Base-by-base conservation (phyloP, 2,888 invertebrate species). In the Diaphora mendica region DNA sequence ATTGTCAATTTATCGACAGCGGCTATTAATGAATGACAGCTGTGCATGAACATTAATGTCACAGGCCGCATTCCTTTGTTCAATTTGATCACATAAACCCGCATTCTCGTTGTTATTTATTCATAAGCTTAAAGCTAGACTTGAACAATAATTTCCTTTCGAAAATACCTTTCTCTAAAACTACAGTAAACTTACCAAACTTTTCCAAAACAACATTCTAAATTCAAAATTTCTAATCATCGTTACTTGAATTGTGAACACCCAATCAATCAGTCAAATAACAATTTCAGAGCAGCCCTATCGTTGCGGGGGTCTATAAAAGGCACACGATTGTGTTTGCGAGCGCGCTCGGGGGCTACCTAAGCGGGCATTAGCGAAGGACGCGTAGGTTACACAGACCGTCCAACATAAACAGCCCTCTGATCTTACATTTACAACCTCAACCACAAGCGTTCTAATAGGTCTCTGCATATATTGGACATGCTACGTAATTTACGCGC, bases 361-460 rank as follows among this genome's bases (percentile, higher is more conserved):
- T 93, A 92, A 93, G 93, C 93, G 93, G 90, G 92, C 92, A 94
- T 94, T 94, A 93, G 92, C 90, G 90, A 92, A 93, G 93, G 93
- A 92, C 92, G 91, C 91, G 91, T 91, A 90, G 91, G 90, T 89
- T 89, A 86, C 83, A 86, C 88, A 82, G 83, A 82, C 81, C 81
- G 88, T n/a, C 94, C 90, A 90, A 77, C 70, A 42, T 82, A 85
- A 73, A 72, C 75, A 74, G 92, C 91, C 76, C 93, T 82, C 79
- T 80, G 76, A 86, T 84, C 70, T 81, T 79, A 79, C 84, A 79
- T 82, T 79, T 74, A 39, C 69, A 55, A 48, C 48, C 20, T 48
- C 23, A 35, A 23, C 51, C 65, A 62, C 48, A 69, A 79, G 71
- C 74, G 73, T 66, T 78, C 44, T 79, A 85, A 78, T 75, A 67